Evolutionary conservation across 2,888 invertebrate species (phyloP).

Genomic region (Dysmachus trigonus): DNA sequence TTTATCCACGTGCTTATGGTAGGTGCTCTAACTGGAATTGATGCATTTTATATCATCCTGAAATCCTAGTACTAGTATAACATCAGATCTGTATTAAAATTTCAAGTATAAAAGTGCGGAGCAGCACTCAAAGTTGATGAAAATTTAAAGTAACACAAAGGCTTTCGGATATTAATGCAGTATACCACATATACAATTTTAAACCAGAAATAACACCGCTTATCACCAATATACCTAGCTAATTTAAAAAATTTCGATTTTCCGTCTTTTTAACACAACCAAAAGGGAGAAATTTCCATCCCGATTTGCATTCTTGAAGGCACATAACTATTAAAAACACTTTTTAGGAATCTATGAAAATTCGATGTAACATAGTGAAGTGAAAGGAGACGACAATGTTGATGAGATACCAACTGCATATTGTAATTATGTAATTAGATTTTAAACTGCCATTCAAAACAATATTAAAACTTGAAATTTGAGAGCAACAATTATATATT

Average conservation of each 20-base stretch:
- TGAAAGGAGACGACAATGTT: background rate
- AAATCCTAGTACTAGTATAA: background rate
- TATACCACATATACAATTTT: background rate
- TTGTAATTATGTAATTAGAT: conserved; percentile 32
- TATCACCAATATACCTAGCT: background rate
- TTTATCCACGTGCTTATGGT: background rate
- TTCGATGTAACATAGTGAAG: background rate
- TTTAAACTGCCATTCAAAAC: conserved; percentile 42
- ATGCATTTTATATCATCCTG: background rate
- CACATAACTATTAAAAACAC: background rate
- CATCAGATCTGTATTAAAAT: background rate
- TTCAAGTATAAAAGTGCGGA: background rate
- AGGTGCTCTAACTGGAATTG: background rate
- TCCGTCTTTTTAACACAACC: background rate
- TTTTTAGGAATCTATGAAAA: conserved; percentile 12
- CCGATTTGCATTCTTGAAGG: background rate
- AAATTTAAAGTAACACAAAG: background rate
- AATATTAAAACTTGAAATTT: conserved; percentile 28
- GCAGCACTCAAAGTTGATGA: background rate
- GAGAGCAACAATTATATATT: conserved; percentile 26
- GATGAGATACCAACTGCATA: background rate
- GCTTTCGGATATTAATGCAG: no score
- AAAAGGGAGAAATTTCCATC: background rate
- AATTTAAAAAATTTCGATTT: background rate
- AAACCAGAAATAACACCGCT: background rate